Evolutionary conservation across 2,113 vertebrate genomes (phyloP).

Genomic region (Nothocercus julius): DNA sequence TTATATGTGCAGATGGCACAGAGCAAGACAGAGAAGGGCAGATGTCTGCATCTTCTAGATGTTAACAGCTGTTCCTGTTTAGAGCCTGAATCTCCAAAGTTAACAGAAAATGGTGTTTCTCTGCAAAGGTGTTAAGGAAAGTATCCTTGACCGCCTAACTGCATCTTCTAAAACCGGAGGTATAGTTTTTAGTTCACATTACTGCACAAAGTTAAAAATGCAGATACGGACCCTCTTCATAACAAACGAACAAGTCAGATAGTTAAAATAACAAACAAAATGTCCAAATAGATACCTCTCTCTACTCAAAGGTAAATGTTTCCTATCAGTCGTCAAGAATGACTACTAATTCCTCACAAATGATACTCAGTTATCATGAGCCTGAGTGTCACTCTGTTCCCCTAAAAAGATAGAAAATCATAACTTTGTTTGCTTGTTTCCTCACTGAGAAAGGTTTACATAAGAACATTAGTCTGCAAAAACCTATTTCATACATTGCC

Average conservation of each 20-base stretch:
- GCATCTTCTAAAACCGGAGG: neutral
- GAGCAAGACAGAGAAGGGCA: neutral
- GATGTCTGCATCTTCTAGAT: neutral
- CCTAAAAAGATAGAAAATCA: neutral
- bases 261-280: neutral
- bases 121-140: neutral
- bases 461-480: neutral
- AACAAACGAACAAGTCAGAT: neutral
- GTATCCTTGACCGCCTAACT: neutral
- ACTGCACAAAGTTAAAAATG: neutral
- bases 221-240: neutral
- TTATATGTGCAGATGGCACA: neutral
- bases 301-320: neutral
- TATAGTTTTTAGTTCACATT: neutral
- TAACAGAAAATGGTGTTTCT: neutral
- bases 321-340: neutral
- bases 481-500: neutral
- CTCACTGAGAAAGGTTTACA: neutral
- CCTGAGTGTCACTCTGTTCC: neutral
- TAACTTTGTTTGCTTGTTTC: neutral
- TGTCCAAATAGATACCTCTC: neutral
- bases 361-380: neutral
- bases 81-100: neutral
- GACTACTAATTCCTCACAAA: neutral
- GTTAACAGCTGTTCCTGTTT: neutral